These are phyloP conservation scores for Thermophis baileyi DNA, from an alignment of 2,113 vertebrate genomes.

Conservation along the genomic window DNA sequence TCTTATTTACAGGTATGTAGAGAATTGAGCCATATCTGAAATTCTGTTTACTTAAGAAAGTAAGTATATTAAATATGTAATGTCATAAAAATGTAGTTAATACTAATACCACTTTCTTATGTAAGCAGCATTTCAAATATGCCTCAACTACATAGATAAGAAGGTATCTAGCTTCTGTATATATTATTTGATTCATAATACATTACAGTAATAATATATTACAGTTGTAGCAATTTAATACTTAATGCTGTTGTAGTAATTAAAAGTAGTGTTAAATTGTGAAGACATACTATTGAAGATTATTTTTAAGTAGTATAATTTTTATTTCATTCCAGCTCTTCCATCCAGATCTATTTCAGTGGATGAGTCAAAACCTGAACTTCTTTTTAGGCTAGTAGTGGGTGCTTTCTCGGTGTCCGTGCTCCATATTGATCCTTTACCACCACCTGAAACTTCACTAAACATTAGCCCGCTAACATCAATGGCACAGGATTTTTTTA, in stretches of 20 bases:
- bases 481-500: slow-evolving; percentile 89
- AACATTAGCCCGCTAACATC: slow-evolving; percentile 81
- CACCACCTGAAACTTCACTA: slow-evolving; percentile 83
- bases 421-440: slow-evolving; percentile 94
- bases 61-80: neutral
- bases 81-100: neutral
- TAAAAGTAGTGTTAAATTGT: neutral
- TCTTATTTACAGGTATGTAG: neutral
- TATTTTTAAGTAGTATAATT: slow-evolving; percentile 49
- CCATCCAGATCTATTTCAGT: slow-evolving; percentile 82
- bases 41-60: neutral
- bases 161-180: neutral
- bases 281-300: slow-evolving; percentile 48
- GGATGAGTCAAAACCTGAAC: slow-evolving; percentile 92
- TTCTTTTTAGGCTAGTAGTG: slow-evolving; percentile 83
- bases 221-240: neutral
- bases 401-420: slow-evolving; percentile 85
- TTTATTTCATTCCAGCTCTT: slow-evolving; percentile 80
- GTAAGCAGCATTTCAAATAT: neutral
- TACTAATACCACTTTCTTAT: neutral
- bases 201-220: neutral
- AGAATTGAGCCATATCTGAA: neutral
- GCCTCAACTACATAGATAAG: neutral
- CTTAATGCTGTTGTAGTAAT: neutral
- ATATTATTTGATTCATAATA: neutral